Evolutionary conservation across 2,113 vertebrate species (phyloP).

Genomic region (Ameiurus melas): DNA sequence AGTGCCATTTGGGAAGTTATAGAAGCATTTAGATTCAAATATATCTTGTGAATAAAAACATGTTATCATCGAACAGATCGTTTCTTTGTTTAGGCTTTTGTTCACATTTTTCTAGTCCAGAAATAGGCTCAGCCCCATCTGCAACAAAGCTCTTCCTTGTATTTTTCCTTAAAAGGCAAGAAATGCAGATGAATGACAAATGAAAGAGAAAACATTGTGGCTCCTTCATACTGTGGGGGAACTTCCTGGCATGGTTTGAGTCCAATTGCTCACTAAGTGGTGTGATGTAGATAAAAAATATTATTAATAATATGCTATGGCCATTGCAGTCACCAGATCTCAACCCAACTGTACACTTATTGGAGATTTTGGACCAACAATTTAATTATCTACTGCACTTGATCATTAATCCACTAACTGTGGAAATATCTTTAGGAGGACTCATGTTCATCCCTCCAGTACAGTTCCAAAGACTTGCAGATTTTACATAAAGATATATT

Average conservation of each 20-base stretch:
- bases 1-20: not conserved
- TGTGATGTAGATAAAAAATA: not conserved
- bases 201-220: not conserved
- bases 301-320: not conserved
- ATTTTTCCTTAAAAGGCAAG: not conserved
- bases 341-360: not conserved
- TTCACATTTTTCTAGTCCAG: not conserved
- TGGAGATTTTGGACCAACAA: no score
- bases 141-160: not conserved
- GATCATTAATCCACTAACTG: not conserved
- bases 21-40: not conserved
- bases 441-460: not conserved
- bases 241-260: not conserved
- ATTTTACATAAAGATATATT: not conserved
- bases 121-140: not conserved
- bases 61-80: not conserved
- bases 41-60: not conserved
- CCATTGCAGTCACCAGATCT: not conserved
- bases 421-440: not conserved
- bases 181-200: not conserved
- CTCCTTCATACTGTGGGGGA: not conserved
- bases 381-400: not conserved
- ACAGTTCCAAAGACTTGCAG: not conserved
- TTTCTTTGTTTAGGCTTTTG: not conserved
- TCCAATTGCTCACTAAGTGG: not conserved